phyloP scores from a whole-genome alignment of 1,140 invertebrate species.

The Ips typographus region DNA sequence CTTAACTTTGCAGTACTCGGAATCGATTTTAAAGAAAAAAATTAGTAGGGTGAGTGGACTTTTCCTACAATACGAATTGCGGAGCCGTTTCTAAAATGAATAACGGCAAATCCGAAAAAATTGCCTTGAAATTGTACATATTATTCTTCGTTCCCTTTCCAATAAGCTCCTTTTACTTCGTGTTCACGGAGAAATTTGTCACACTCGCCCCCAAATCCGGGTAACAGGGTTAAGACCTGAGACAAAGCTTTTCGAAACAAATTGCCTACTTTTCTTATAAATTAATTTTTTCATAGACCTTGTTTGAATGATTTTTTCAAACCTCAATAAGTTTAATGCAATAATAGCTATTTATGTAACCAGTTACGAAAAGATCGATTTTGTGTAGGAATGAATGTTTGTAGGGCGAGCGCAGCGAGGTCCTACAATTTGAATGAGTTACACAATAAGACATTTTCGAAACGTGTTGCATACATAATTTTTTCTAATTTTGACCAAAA shows the following conservation, averaged over 20 bases:
- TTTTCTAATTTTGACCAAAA: too few relatives aligned
- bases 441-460: too few relatives aligned
- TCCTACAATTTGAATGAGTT: too few relatives aligned
- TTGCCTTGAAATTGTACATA: conserved; percentile 10
- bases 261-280: conserved; percentile 15
- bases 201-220: conserved; percentile 13
- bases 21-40: too few relatives aligned
- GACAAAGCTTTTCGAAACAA: conserved; percentile 19
- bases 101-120: conserved; percentile 9
- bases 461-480: too few relatives aligned
- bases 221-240: conserved; percentile 17
- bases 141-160: conserved; percentile 15
- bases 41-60: too few relatives aligned
- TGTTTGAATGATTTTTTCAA: too few relatives aligned
- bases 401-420: too few relatives aligned
- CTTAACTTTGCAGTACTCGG: too few relatives aligned
- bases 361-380: not conserved
- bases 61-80: too few relatives aligned
- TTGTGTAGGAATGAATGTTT: too few relatives aligned
- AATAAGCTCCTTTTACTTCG: conserved; percentile 12
- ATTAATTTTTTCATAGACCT: not conserved
- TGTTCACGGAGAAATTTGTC: conserved; percentile 15
- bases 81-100: not conserved
- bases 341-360: not conserved
- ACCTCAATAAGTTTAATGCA: not conserved